Conservation (phyloP, 2,797 vertebrate genomes). For the Meriones psammophilus region DNA sequence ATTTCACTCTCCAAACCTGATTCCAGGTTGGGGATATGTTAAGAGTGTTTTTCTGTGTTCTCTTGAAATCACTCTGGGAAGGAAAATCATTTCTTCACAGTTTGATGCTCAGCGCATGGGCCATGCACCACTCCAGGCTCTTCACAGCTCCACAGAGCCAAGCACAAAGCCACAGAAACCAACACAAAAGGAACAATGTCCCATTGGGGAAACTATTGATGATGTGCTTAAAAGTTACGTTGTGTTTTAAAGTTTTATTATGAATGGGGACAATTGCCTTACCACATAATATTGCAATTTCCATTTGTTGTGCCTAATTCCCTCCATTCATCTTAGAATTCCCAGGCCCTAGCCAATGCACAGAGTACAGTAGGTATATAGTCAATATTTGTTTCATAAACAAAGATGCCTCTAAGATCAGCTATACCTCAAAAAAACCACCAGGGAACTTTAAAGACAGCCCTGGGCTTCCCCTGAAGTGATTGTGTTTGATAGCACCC, state of each 20-base stretch:
- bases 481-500: no score
- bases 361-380: neutral
- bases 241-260: conserved; percentile 53
- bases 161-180: conserved; percentile 28
- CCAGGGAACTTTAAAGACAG: neutral
- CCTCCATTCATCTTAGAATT: neutral
- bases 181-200: conserved; percentile 30
- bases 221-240: conserved; percentile 38
- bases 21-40: conserved; percentile 50
- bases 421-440: neutral
- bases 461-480: neutral
- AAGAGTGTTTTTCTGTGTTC: conserved; percentile 37
- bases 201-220: conserved; percentile 8
- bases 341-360: neutral
- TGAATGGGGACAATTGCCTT: conserved; percentile 15
- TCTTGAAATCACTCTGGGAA: conserved; percentile 57
- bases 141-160: neutral
- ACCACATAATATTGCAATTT: neutral
- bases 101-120: neutral
- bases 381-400: conserved; percentile 18
- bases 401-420: neutral
- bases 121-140: neutral
- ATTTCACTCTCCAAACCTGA: conserved; percentile 48
- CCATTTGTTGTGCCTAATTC: conserved; percentile 14
- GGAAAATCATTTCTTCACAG: conserved; percentile 34